Conservation (phyloP, 2,113 vertebrate genomes). For the Odocoileus hemionus region DNA sequence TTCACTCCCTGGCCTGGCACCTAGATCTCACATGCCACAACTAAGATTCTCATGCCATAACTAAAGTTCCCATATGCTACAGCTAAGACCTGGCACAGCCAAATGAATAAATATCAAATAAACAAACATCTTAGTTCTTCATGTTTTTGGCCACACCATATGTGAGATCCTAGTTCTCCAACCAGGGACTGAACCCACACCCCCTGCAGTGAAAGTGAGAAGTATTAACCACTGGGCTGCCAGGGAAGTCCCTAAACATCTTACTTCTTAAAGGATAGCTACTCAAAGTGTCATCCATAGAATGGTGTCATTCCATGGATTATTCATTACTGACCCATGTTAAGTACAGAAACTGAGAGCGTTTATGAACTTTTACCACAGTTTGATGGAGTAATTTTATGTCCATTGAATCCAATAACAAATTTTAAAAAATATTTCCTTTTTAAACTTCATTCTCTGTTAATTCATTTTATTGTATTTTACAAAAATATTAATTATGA, state of each 20-base stretch:
- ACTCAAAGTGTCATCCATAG: background rate
- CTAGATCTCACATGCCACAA: background rate
- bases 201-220: background rate
- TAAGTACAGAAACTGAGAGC: background rate
- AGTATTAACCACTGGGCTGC: background rate
- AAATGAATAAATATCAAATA: background rate
- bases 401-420: background rate
- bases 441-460: background rate
- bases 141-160: background rate
- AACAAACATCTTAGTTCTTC: background rate
- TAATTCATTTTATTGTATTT: background rate
- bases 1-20: background rate
- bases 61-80: background rate
- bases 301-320: background rate
- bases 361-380: background rate
- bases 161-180: background rate
- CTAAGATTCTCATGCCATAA: background rate
- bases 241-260: background rate
- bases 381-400: background rate
- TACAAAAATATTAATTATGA: background rate
- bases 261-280: background rate
- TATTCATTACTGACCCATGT: background rate
- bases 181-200: background rate
- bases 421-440: accelerated
- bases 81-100: background rate